Conservation (phyloP, 2,113 vertebrate species). For the Garra rufa region DNA sequence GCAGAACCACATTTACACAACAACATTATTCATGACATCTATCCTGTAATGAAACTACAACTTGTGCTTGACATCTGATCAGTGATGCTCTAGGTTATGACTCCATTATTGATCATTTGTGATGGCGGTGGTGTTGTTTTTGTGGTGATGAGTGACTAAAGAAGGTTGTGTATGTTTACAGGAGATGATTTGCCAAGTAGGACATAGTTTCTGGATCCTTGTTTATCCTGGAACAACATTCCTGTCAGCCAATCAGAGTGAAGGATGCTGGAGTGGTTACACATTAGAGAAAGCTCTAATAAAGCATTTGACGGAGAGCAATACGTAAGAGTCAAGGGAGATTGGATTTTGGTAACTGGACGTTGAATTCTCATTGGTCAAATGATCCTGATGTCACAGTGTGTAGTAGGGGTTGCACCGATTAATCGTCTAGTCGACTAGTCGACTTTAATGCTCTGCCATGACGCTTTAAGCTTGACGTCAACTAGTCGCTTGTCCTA, state of each 20-base stretch:
- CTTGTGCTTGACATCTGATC: not conserved
- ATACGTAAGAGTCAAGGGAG: too few relatives aligned
- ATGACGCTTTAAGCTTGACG: too few relatives aligned
- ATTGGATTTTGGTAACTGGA: too few relatives aligned
- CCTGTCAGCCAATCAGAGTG: not conserved
- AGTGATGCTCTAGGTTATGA: not conserved
- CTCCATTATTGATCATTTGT: not conserved
- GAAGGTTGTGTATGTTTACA: not conserved
- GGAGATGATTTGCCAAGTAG: not conserved
- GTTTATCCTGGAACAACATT: not conserved
- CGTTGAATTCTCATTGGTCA: not conserved
- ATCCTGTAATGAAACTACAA: not conserved
- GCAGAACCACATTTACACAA: not conserved
- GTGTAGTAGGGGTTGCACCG: too few relatives aligned
- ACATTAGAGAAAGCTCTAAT: not conserved
- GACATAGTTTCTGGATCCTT: not conserved
- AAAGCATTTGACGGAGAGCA: too few relatives aligned
- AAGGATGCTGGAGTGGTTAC: not conserved
- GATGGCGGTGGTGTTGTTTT: not conserved
- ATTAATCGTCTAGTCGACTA: too few relatives aligned
- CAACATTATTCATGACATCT: slow-evolving; percentile 1
- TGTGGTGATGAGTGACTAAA: not conserved
- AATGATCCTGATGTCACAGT: not conserved
- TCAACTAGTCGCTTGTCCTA: too few relatives aligned
- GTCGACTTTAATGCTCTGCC: too few relatives aligned